Evolutionary conservation across 2,888 invertebrate species (phyloP), one percentile per base, ranked within the genome.

Genomic region (Fragum sueziense): DNA sequence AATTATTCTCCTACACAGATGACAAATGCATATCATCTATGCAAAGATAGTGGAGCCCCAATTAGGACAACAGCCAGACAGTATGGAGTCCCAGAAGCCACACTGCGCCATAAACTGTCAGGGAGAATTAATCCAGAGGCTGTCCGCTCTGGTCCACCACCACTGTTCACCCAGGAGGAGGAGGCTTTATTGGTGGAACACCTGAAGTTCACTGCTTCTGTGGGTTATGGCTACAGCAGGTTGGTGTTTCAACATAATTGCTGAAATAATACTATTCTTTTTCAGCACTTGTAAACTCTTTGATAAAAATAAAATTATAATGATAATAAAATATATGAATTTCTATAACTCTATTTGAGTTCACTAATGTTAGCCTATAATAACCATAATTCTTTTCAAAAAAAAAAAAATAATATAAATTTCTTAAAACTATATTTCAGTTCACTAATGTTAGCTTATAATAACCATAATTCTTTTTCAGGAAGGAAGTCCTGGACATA

Each of bases 191-290:
- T 79, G 37, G 74, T 59, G 4, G 52, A 79, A 2, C 74, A 75
- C 29, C 6, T 75, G 9, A 75, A 59, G 54, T 22, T 34, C 20
- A 74, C 74, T 70, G 52, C 78, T 2, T 20, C 2, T 9, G 6
- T 65, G 31, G 77, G 77, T 9, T 72, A 72, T 34, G 77, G 78
- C 0, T 74, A n/a, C n/a, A n/a, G n/a, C n/a, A n/a, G n/a, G n/a
- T n/a, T n/a, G n/a, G n/a, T n/a, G n/a, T n/a, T n/a, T n/a, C n/a
- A n/a, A n/a, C n/a, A n/a, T n/a, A n/a, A n/a, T n/a, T n/a, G n/a
- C n/a, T n/a, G n/a, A n/a, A n/a, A n/a, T n/a, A n/a, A n/a, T n/a
- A n/a, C n/a, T n/a, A n/a, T n/a, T n/a, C n/a, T n/a, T n/a, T n/a
- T n/a, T n/a, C n/a, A n/a, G n/a, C n/a, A n/a, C n/a, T n/a, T n/a